These are phyloP conservation scores for Rhynchonema sp. DNA, from an alignment of 2,888 invertebrate genomes.

Conservation along the genomic window DNA sequence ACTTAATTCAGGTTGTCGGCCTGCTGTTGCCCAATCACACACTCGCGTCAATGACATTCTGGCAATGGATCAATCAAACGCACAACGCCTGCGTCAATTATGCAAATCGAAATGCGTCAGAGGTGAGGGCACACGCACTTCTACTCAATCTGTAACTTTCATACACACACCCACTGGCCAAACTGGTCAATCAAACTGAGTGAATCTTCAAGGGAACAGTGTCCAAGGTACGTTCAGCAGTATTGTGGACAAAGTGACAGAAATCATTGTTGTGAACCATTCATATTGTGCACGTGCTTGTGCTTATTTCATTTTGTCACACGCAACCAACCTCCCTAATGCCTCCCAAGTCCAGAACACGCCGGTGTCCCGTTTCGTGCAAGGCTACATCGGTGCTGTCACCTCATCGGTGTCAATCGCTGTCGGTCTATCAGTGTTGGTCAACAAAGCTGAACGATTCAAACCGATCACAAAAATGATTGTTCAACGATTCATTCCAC, in stretches of 20 bases:
- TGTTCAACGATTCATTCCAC: constrained; percentile 33
- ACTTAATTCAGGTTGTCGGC: constrained; percentile 30
- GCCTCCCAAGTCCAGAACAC: constrained; percentile 35
- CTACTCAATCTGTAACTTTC: too few relatives aligned
- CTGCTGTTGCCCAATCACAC: constrained; percentile 34
- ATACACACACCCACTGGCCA: too few relatives aligned
- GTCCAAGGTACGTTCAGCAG: too few relatives aligned
- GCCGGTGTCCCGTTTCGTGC: constrained; percentile 30
- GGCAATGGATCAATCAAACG: constrained; percentile 39
- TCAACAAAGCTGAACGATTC: constrained; percentile 26
- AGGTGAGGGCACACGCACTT: too few relatives aligned
- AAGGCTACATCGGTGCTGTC: constrained; percentile 35
- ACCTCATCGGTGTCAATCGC: constrained; percentile 34
- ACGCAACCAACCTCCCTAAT: too few relatives aligned
- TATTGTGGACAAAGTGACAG: too few relatives aligned
- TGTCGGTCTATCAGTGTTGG: constrained; percentile 26
- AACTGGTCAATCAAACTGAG: too few relatives aligned
- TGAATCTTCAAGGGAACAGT: too few relatives aligned
- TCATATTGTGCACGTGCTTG: too few relatives aligned
- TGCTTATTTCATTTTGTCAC: too few relatives aligned
- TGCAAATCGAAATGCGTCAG: constrained; percentile 36
- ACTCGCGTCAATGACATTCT: constrained; percentile 32
- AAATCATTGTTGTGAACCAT: too few relatives aligned
- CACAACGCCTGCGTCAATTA: constrained; percentile 38
- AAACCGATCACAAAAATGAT: constrained; percentile 29